Evolutionary conservation across 2,797 vertebrate genomes (phyloP), one percentile per base, ranked within the genome.

Genomic region (Sus cebifrons): DNA sequence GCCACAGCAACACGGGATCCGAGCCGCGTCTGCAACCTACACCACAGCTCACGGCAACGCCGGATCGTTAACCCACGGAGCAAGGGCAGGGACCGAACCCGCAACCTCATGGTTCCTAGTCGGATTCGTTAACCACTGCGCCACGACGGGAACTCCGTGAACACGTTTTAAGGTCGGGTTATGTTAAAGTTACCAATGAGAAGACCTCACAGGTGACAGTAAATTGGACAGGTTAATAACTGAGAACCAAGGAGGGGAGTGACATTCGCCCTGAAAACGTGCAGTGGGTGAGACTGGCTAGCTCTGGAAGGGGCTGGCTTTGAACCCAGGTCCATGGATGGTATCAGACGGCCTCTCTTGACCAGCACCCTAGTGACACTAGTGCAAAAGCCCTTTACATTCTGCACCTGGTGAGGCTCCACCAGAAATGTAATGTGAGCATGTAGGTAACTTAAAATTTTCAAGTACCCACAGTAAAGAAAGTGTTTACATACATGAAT

Each of bases 141-240:
- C 32, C 32, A 32, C 32, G 32, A 32, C 32, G 32, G 32, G 32
- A 32, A 32, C 32, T 32, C 32, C 32, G 32, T 36, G 60, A 91
- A 75, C 52, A 87, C 58, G 56, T 73, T 56, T 95, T 73, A 68
- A 90, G 16, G 13, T 74, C 71, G 70, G 8, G 52, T 68, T 86
- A 40, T 54, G 60, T 56, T 29, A 65, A 62, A 86, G 13, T 32
- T 23, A 67, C 1, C 3, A 17, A 0, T 58, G n/a, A 16, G 71
- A 92, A 92, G 81, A 65, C 16, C 20, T 73, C 29, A 25, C 54
- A 71, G 16, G 74, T 54, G 70, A 79, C 1, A 5, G 52, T 20
- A 79, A 36, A 60, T 21, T 54, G 17, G 89, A 90, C 17, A 52
- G 29, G 77, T 90, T 40, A 93, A 77, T 71, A 75, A 78, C 75